Evolutionary conservation across 2,888 invertebrate genomes (phyloP).

Genomic region (Stramonita haemastoma): DNA sequence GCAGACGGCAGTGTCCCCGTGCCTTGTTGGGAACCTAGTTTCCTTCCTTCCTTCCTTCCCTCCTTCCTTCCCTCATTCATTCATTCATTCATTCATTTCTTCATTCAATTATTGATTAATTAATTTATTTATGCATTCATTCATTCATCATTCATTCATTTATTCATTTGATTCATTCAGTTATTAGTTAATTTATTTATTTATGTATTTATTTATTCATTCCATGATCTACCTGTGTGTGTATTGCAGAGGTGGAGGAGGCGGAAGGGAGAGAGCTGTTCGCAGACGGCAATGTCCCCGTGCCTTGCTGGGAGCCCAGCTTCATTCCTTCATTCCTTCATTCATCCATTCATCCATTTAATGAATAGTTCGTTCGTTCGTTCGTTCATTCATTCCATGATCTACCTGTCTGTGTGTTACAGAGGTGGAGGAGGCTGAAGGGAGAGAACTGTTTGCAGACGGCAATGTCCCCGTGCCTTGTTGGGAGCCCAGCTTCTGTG

Average conservation of each 20-base stretch:
- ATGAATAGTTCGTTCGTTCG: not conserved
- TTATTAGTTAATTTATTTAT: no score
- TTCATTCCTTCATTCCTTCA: no score
- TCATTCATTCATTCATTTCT: not conserved
- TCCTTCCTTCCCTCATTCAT: not conserved
- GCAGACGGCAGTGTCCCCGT: conserved; percentile 75
- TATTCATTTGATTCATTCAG: not conserved
- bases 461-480: conserved; percentile 77
- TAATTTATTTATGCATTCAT: no score
- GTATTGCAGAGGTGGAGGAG: conserved; percentile 60
- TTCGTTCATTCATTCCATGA: not conserved
- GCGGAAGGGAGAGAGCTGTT: conserved; percentile 50
- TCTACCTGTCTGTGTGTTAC: conserved; percentile 40
- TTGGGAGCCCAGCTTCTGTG: conserved; percentile 90
- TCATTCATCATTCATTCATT: not conserved
- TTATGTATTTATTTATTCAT: no score
- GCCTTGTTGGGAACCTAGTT: conserved; percentile 85
- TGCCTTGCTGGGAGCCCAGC: conserved; percentile 85
- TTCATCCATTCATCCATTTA: no score
- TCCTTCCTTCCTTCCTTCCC: no score
- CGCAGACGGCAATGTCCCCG: conserved; percentile 74
- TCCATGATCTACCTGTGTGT: not conserved
- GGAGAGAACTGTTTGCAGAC: conserved; percentile 51
- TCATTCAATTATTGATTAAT: no score
- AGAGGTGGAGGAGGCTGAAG: conserved; percentile 60